Conservation (phyloP, 2,888 invertebrate species). For the Protonemura montana region DNA sequence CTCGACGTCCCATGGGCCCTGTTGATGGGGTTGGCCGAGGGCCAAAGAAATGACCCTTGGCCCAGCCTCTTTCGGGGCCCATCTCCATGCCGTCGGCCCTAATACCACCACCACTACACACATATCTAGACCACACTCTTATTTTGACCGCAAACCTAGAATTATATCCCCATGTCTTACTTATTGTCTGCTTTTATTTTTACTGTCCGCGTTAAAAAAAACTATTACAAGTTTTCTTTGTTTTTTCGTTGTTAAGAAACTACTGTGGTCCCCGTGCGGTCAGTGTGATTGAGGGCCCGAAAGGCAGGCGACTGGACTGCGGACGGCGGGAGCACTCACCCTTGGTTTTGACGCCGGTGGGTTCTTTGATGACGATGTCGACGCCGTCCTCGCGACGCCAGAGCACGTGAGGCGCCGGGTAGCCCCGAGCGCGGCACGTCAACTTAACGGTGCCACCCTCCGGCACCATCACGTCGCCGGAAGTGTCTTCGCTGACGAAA, state of each 20-base stretch:
- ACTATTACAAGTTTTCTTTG: not conserved
- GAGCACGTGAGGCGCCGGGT: conserved; percentile 79
- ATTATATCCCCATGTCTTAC: not conserved
- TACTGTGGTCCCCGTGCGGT: not conserved
- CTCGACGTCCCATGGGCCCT: conserved; percentile 33
- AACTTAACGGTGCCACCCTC: conserved; percentile 74
- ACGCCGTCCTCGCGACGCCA: conserved; percentile 87
- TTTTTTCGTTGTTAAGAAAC: not conserved
- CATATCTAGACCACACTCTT: not conserved
- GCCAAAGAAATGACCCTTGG: conserved; percentile 36
- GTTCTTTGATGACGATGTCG: conserved; percentile 79
- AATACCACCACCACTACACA: not conserved
- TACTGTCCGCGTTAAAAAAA: not conserved
- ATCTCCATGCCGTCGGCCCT: not conserved
- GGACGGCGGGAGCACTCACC: conserved; percentile 58
- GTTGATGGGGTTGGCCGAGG: conserved; percentile 42
- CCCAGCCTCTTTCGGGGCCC: conserved; percentile 5
- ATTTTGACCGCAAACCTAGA: not conserved
- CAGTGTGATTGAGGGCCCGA: no score
- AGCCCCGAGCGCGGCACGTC: conserved; percentile 75
- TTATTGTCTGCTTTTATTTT: not conserved
- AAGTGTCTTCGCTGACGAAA: conserved; percentile 84
- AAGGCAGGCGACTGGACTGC: no score
- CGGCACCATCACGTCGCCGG: conserved; percentile 87
- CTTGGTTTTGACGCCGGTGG: conserved; percentile 69